Evolutionary conservation across 2,113 vertebrate genomes (phyloP).

Genomic region (Trachemys scripta): DNA sequence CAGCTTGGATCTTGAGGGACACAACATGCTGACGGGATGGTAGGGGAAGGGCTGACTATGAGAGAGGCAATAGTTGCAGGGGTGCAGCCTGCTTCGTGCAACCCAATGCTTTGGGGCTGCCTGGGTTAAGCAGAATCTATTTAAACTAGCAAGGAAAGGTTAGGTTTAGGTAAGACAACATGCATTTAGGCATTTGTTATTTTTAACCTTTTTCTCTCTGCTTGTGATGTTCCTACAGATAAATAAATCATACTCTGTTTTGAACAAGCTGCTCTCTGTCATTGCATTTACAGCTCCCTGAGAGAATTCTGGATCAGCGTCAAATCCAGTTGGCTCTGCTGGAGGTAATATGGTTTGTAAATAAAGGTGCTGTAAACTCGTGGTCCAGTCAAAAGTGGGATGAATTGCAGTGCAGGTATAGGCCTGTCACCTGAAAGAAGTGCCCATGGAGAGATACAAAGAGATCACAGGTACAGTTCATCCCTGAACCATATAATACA

Average conservation of each 20-base stretch:
- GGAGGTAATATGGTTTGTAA: neutral
- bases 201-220: constrained; percentile 62
- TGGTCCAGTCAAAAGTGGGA: neutral
- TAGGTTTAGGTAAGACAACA: constrained; percentile 25
- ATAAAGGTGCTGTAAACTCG: constrained; percentile 14
- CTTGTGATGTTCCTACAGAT: constrained; percentile 33
- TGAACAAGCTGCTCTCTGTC: neutral
- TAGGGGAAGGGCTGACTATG: neutral
- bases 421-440: constrained; percentile 12
- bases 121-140: constrained; percentile 16
- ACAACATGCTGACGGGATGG: neutral
- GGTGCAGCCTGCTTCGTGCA: neutral
- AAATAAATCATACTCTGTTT: constrained; percentile 27
- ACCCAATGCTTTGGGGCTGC: neutral
- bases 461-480: neutral
- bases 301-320: neutral
- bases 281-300: neutral
- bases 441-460: constrained; percentile 11
- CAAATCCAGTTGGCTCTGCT: constrained; percentile 8
- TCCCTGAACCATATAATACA: neutral
- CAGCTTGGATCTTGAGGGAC: neutral
- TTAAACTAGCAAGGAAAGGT: constrained; percentile 35
- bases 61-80: constrained; percentile 21
- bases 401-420: neutral
- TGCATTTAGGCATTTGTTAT: constrained; percentile 55